Conservation (phyloP, 1,140 invertebrate species). For the Aphis gossypii region DNA sequence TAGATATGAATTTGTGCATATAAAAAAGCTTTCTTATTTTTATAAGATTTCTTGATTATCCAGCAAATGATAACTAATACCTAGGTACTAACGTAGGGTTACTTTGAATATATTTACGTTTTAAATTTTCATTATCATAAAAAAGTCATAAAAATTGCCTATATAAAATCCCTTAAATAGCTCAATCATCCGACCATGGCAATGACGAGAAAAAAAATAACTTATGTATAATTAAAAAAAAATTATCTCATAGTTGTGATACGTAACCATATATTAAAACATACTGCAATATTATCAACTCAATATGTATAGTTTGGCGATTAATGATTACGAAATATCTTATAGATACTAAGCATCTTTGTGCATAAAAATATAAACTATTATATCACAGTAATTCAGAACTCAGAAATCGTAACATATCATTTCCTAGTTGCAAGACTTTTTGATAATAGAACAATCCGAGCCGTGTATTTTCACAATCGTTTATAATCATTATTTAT, state of each 20-base stretch:
- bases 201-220: not conserved
- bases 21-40: not conserved
- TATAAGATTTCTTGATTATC: not conserved
- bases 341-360: not conserved
- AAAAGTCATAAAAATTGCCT: not conserved
- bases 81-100: not conserved
- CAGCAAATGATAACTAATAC: not conserved
- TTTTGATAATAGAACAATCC: not conserved
- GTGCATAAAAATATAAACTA: not conserved
- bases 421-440: not conserved
- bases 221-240: not conserved
- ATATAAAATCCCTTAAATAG: not conserved
- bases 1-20: not conserved
- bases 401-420: not conserved
- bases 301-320: not conserved
- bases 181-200: not conserved
- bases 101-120: not conserved
- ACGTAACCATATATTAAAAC: not conserved
- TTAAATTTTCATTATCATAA: not conserved
- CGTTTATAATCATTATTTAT: not conserved
- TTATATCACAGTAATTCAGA: not conserved
- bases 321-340: not conserved
- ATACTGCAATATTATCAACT: not conserved
- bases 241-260: not conserved
- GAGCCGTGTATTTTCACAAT: not conserved